Evolutionary conservation across 1,140 invertebrate species (phyloP).

Genomic region (Idris sp.): DNA sequence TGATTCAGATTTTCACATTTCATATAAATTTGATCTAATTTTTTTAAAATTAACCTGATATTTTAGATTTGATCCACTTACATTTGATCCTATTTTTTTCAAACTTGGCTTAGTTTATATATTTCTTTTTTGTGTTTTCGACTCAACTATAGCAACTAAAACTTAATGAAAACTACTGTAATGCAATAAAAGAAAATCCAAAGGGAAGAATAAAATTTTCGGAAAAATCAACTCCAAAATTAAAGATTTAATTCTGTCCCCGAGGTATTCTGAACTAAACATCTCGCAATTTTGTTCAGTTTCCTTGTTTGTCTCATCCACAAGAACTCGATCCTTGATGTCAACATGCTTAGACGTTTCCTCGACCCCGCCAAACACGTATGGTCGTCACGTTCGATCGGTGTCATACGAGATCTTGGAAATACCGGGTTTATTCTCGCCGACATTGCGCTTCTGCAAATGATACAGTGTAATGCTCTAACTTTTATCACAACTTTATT

Average conservation of each 20-base stretch:
- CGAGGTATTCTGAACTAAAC: slow-evolving; percentile 26
- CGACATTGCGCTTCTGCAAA: slow-evolving; percentile 23
- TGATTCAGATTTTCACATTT: no score
- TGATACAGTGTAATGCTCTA: slow-evolving; percentile 27
- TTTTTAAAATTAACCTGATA: no score
- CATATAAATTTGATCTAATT: no score
- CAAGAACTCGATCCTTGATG: slow-evolving; percentile 38
- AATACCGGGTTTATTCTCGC: slow-evolving; percentile 34
- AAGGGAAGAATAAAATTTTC: no score
- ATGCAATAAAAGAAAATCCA: no score
- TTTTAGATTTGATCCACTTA: no score
- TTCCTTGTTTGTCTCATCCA: slow-evolving; percentile 36
- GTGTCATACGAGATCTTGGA: slow-evolving; percentile 39
- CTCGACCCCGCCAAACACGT: slow-evolving; percentile 33
- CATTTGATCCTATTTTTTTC: no score
- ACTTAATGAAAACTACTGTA: no score
- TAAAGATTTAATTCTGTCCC: slow-evolving; percentile 13
- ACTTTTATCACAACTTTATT: slow-evolving; percentile 42
- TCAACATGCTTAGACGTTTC: slow-evolving; percentile 28
- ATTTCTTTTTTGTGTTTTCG: no score
- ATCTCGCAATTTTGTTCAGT: slow-evolving; percentile 25
- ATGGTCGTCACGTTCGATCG: slow-evolving; percentile 51
- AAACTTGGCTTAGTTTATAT: no score
- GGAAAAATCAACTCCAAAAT: slow-evolving; percentile 16
- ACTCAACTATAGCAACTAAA: no score